Percentiles rank a stretch among this genome's conserved stretches.
phyloP scores from a whole-genome alignment of 92 coral and sea anemone genomes.

The Siderastrea radians region DNA sequence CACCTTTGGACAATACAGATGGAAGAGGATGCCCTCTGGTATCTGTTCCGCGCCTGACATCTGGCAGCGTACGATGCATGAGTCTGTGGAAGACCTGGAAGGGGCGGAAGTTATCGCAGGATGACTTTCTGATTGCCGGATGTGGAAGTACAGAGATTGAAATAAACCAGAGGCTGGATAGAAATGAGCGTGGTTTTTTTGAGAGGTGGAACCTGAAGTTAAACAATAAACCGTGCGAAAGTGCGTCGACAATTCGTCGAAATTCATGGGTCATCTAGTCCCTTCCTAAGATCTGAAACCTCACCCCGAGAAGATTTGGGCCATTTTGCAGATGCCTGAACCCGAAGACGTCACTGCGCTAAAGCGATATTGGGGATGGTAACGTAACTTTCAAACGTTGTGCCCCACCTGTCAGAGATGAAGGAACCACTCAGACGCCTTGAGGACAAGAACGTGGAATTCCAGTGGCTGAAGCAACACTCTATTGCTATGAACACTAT shows the following conservation, averaged over 20 bases:
- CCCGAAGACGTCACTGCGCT: conserved; percentile 43
- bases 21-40: conserved; percentile 13
- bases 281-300: conserved; percentile 64
- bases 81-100: conserved; percentile 15
- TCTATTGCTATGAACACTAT: conserved; percentile 52
- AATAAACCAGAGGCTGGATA: conserved; percentile 53
- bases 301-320: conserved; percentile 59
- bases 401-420: conserved; percentile 67
- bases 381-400: conserved; percentile 62
- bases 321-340: conserved; percentile 24
- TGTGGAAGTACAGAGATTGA: conserved; percentile 66
- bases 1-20: conserved; percentile 32
- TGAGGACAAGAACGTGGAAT: conserved; percentile 66
- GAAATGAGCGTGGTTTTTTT: conserved; percentile 67
- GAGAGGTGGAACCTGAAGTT: conserved; percentile 69
- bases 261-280: conserved; percentile 68
- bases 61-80: background rate
- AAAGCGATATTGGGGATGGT: conserved; percentile 69
- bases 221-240: conserved; percentile 43
- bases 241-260: conserved; percentile 41
- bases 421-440: conserved; percentile 65
- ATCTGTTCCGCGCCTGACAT: background rate
- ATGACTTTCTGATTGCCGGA: conserved; percentile 74
- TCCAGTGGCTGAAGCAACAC: conserved; percentile 64
- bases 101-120: background rate